These are phyloP conservation scores for Neocrepidodera transversa DNA, from an alignment of 2,888 invertebrate species.

Conservation along the genomic window DNA sequence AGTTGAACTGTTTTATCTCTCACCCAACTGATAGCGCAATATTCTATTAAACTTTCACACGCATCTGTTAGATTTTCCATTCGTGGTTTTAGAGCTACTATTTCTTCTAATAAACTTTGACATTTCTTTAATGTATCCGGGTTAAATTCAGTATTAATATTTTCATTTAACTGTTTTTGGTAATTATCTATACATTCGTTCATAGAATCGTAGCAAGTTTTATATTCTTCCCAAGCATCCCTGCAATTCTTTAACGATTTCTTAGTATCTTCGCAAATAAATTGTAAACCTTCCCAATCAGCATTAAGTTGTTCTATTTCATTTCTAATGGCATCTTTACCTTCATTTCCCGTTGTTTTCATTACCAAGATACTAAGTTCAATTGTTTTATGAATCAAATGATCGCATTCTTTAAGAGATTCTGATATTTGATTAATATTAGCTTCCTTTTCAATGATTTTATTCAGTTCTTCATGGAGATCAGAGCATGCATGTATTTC, in stretches of 20 bases:
- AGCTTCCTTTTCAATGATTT: constrained; percentile 77
- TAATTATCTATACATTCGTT: constrained; percentile 78
- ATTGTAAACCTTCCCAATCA: constrained; percentile 84
- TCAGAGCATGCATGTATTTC: constrained; percentile 86
- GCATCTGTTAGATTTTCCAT: constrained; percentile 86
- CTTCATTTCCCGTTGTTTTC: constrained; percentile 80
- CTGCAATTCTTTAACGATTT: constrained; percentile 78
- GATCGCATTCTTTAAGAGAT: constrained; percentile 75
- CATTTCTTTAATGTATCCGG: constrained; percentile 79
- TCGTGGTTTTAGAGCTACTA: constrained; percentile 75
- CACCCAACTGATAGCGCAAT: constrained; percentile 83
- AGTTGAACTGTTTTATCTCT: constrained; percentile 85
- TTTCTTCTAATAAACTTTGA: constrained; percentile 77
- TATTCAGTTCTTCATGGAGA: constrained; percentile 85
- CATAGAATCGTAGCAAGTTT: constrained; percentile 75
- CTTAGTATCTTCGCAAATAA: constrained; percentile 78
- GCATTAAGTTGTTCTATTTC: constrained; percentile 81
- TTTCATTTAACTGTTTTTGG: constrained; percentile 69
- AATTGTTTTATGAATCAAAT: constrained; percentile 75
- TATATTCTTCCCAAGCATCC: constrained; percentile 82
- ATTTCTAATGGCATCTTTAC: constrained; percentile 80
- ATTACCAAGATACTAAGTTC: constrained; percentile 78
- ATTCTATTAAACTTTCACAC: constrained; percentile 86
- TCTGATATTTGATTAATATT: constrained; percentile 74
- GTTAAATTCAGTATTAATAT: constrained; percentile 72